Conservation (phyloP, 2,113 vertebrate genomes). For the Scophthalmus maximus region DNA sequence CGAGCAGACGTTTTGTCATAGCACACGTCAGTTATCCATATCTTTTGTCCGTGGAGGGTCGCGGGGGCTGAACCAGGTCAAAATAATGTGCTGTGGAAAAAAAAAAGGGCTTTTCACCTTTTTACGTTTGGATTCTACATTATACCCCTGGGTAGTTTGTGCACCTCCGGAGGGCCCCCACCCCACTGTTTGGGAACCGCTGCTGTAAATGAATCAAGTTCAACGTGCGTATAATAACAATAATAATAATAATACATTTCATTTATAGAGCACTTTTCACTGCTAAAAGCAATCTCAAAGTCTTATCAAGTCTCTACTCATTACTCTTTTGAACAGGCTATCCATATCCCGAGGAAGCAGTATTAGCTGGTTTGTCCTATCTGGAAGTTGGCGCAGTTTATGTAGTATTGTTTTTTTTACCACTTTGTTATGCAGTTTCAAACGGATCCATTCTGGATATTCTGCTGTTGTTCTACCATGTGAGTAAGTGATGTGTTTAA, state of each 20-base stretch:
- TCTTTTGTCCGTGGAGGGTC: too few species aligned
- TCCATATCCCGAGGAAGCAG: slow-evolving; percentile 6
- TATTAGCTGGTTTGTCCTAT: slow-evolving; percentile 11
- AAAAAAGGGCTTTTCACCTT: too few species aligned
- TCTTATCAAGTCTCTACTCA: too few species aligned
- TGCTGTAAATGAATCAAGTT: slow-evolving; percentile 13
- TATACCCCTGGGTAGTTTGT: neutral
- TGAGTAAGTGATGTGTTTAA: neutral
- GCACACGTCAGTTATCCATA: too few species aligned
- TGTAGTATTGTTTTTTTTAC: neutral
- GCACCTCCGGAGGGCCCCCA: slow-evolving; percentile 8
- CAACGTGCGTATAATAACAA: slow-evolving; percentile 9
- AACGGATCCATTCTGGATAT: too few species aligned
- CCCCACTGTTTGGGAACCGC: slow-evolving; percentile 32
- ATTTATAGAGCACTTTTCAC: too few species aligned
- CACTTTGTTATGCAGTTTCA: neutral
- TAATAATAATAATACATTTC: too few species aligned
- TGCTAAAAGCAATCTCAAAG: too few species aligned
- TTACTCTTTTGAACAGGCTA: neutral
- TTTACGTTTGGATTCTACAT: too few species aligned
- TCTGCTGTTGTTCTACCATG: slow-evolving; percentile 4
- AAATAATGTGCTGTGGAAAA: too few species aligned
- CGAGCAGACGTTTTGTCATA: too few species aligned
- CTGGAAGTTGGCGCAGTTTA: neutral
- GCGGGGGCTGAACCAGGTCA: too few species aligned